A percentile compares a stretch with the other conserved stretches of the same genome.
phyloP scores from a whole-genome alignment of 1,140 invertebrate genomes.

The Aleiodes sp. region DNA sequence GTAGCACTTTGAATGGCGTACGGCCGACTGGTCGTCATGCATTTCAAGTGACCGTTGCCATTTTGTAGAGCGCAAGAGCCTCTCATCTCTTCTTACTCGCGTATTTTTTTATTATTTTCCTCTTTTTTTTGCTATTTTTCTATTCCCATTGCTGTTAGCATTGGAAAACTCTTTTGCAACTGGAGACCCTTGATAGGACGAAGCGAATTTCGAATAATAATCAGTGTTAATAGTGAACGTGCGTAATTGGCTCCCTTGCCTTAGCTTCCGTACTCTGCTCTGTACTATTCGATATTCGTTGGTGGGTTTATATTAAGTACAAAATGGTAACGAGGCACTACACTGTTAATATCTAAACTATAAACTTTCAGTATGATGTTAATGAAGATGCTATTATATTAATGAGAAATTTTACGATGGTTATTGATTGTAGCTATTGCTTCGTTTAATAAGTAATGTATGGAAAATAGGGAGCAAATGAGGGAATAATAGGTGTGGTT shows the following conservation, averaged over 20 bases:
- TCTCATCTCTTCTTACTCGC: not conserved
- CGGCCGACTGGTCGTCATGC: not conserved
- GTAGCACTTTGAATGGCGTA: not conserved
- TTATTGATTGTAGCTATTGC: too few species aligned
- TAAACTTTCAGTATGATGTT: not conserved
- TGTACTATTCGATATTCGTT: slow-evolving; percentile 1
- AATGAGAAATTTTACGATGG: too few species aligned
- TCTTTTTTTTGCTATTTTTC: too few species aligned
- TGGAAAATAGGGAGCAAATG: too few species aligned
- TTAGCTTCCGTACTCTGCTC: not conserved
- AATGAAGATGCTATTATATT: too few species aligned
- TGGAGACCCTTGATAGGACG: not conserved
- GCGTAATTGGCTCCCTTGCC: not conserved
- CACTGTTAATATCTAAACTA: not conserved
- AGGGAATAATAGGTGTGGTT: too few species aligned
- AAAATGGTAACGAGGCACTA: not conserved
- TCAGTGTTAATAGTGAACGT: slow-evolving; percentile 8
- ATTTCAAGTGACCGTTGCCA: not conserved
- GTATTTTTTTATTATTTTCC: too few species aligned
- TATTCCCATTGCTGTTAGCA: not conserved
- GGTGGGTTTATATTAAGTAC: not conserved
- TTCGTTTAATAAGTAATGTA: too few species aligned
- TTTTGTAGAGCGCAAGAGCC: not conserved
- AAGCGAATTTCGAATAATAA: slow-evolving; percentile 11
- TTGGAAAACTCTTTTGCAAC: not conserved